Evolutionary conservation across 1,140 invertebrate species (phyloP).

Genomic region (Samia ricini): DNA sequence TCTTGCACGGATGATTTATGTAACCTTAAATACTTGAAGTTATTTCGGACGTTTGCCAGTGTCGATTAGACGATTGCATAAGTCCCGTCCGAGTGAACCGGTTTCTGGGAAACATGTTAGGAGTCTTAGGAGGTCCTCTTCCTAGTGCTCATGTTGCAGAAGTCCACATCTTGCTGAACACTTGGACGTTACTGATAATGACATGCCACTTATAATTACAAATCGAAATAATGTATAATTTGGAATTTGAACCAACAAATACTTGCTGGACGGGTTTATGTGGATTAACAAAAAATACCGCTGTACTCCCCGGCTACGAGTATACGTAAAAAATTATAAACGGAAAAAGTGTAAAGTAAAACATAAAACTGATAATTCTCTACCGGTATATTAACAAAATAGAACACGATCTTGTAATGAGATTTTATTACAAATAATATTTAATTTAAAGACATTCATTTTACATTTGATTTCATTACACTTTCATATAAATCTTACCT

Average conservation of each 20-base stretch:
- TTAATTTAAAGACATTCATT: background rate
- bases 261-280: background rate
- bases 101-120: conserved; percentile 73
- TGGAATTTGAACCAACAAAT: background rate
- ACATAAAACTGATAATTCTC: too few species aligned
- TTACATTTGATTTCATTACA: background rate
- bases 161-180: background rate
- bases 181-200: background rate
- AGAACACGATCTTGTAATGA: background rate
- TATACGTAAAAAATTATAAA: background rate
- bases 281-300: background rate
- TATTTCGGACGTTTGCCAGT: background rate
- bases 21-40: background rate
- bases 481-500: background rate
- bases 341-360: too few species aligned
- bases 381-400: too few species aligned
- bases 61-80: conserved; percentile 54
- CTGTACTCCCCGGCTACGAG: too few species aligned
- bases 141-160: conserved; percentile 38
- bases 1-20: background rate
- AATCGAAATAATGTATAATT: background rate
- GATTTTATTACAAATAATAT: background rate
- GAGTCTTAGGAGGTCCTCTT: conserved; percentile 72
- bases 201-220: background rate
- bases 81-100: conserved; percentile 60